Percentiles rank a stretch among this genome's conserved stretches.
These are phyloP conservation scores for Teleiodes luculella DNA, from an alignment of 2,888 invertebrate species.

Conservation along the genomic window DNA sequence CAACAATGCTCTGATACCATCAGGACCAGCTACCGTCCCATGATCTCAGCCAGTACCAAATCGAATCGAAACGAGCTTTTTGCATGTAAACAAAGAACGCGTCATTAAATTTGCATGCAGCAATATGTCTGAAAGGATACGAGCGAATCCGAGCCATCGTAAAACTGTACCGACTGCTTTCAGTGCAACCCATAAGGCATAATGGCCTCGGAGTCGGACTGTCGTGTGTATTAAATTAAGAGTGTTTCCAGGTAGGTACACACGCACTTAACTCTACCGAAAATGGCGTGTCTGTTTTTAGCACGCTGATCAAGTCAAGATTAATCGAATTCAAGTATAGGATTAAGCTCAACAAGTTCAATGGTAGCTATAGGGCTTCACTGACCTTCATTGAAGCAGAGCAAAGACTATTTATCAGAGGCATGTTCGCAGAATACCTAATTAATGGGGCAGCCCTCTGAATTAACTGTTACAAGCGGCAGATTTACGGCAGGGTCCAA, in stretches of 20 bases:
- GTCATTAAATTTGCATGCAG: constrained; percentile 61
- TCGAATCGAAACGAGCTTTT: constrained; percentile 1
- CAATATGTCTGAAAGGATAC: constrained; percentile 54
- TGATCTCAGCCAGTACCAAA: background rate
- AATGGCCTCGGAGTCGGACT: constrained; percentile 35
- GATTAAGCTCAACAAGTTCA: background rate
- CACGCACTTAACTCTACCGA: constrained; percentile 8
- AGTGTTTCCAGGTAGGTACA: constrained; percentile 35
- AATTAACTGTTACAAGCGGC: constrained; percentile 29
- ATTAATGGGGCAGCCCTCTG: constrained; percentile 29
- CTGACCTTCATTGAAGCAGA: constrained; percentile 10
- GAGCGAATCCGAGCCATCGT: constrained; percentile 43
- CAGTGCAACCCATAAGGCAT: constrained; percentile 43
- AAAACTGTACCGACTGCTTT: constrained; percentile 47
- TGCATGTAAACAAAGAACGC: constrained; percentile 14
- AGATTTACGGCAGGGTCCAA: constrained; percentile 26
- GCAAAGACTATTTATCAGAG: constrained; percentile 17
- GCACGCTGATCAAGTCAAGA: constrained; percentile 1
- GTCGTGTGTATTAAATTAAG: constrained; percentile 18
- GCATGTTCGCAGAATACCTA: constrained; percentile 28
- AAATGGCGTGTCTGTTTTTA: constrained; percentile 12
- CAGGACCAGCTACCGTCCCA: background rate
- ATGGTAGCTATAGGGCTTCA: constrained; percentile 2
- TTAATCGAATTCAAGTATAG: background rate
- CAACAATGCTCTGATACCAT: background rate